A percentile compares a stretch with the other conserved stretches of the same genome.
Conservation (phyloP, 2,797 vertebrate species). For the Gymnoscopelus braueri region DNA sequence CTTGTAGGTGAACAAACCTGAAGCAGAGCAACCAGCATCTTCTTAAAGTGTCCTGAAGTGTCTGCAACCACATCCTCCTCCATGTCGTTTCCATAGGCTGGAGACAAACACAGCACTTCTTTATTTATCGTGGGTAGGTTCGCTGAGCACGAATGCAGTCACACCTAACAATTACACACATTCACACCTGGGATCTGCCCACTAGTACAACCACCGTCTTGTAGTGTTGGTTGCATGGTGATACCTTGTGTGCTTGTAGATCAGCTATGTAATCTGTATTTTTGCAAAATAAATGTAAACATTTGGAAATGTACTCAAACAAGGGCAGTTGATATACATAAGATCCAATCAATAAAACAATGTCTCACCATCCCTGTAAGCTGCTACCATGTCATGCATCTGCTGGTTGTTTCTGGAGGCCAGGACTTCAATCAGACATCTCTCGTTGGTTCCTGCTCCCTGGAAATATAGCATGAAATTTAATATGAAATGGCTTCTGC, state of each 20-base stretch:
- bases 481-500: constrained; percentile 4
- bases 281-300: too few relatives aligned
- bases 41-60: constrained; percentile 96
- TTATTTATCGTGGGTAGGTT: too few relatives aligned
- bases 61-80: constrained; percentile 88
- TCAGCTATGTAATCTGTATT: too few relatives aligned
- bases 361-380: constrained; percentile 91
- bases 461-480: constrained; percentile 52
- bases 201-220: too few relatives aligned
- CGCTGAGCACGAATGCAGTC: too few relatives aligned
- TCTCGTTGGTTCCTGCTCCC: constrained; percentile 93
- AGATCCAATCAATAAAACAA: neutral
- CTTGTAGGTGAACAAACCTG: constrained; percentile 81
- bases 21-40: constrained; percentile 95
- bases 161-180: too few relatives aligned
- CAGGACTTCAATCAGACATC: constrained; percentile 92
- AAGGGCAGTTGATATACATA: neutral
- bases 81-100: constrained; percentile 90
- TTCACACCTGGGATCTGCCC: too few relatives aligned
- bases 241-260: too few relatives aligned
- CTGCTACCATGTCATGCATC: constrained; percentile 86
- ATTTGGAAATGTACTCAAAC: too few relatives aligned
- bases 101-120: constrained; percentile 12
- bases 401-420: constrained; percentile 93
- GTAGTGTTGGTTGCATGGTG: too few relatives aligned